Evolutionary conservation across 2,888 invertebrate genomes (phyloP).

Genomic region (Epiblema foenella): DNA sequence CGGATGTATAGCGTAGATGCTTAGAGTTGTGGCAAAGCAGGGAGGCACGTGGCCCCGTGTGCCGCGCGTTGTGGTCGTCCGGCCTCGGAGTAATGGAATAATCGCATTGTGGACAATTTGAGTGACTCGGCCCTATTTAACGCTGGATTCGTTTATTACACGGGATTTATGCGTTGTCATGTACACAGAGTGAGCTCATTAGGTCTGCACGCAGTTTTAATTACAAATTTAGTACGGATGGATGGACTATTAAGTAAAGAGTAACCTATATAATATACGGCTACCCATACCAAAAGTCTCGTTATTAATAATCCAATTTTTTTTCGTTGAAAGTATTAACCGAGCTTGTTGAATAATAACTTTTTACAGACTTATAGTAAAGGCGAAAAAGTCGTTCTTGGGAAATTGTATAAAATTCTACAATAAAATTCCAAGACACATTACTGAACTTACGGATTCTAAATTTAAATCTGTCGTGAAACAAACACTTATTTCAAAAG

Average conservation of each 20-base stretch:
- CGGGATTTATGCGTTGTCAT: conserved; percentile 80
- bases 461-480: too few species aligned
- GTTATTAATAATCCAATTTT: too few species aligned
- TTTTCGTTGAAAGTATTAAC: too few species aligned
- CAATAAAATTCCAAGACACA: too few species aligned
- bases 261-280: background rate
- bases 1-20: conserved; percentile 28
- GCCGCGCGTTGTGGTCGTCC: conserved; percentile 59
- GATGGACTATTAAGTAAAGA: conserved; percentile 53
- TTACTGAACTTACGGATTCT: too few species aligned
- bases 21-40: conserved; percentile 28
- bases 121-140: conserved; percentile 79
- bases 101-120: conserved; percentile 81
- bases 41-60: conserved; percentile 48
- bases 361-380: too few species aligned
- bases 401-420: too few species aligned
- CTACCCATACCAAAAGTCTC: background rate
- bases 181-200: conserved; percentile 75
- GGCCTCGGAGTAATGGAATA: conserved; percentile 75
- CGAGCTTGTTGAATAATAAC: too few species aligned
- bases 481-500: too few species aligned
- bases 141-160: conserved; percentile 78
- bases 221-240: conserved; percentile 67
- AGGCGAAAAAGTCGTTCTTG: too few species aligned
- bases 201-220: conserved; percentile 75